Evolutionary conservation across 2,888 invertebrate genomes (phyloP), one percentile per base, ranked within the genome.

Genomic region (Polydrusus tereticollis): DNA sequence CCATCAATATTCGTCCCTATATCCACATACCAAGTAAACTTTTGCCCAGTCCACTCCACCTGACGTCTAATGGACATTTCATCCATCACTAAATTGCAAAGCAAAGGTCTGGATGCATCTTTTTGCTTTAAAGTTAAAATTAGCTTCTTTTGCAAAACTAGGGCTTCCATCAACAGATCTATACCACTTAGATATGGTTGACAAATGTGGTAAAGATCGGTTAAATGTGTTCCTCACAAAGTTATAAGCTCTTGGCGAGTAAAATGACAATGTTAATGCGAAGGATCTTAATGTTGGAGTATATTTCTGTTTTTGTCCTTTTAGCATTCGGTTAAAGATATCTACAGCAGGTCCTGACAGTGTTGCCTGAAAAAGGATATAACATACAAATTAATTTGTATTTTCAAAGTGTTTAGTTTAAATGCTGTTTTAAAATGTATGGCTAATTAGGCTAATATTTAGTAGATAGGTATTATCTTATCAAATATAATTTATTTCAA

Each of bases 171-270:
- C n/a, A n/a, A n/a, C n/a, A n/a, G n/a, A n/a, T n/a, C n/a, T n/a
- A n/a, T n/a, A n/a, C n/a, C n/a, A n/a, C 47, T 70, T 75, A 36
- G 55, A 45, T 20, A 78, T 75, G 8, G 77, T 78, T 8, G 43
- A 59, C 2, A 50, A 33, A 57, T 77, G 76, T 14, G 75, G 77
- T 47, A 76, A 47, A 47, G 47, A 58, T 7, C 68, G n/a, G n/a
- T n/a, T n/a, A n/a, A n/a, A n/a, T n/a, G n/a, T n/a, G n/a, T n/a
- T n/a, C n/a, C n/a, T n/a, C 3, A 75, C 63, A 63, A 58, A 75
- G 14, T 47, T 66, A 26, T 76, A 76, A 7, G 74, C 76, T 16
- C 45, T 67, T n/a, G 76, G 72, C 0, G 76, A 76, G 43, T 76
- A 76, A 47, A 73, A 76, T 8, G 64, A 12, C 1, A 74, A 12